Base-by-base conservation (phyloP, 2,888 invertebrate genomes). In the Pandemis heparana region DNA sequence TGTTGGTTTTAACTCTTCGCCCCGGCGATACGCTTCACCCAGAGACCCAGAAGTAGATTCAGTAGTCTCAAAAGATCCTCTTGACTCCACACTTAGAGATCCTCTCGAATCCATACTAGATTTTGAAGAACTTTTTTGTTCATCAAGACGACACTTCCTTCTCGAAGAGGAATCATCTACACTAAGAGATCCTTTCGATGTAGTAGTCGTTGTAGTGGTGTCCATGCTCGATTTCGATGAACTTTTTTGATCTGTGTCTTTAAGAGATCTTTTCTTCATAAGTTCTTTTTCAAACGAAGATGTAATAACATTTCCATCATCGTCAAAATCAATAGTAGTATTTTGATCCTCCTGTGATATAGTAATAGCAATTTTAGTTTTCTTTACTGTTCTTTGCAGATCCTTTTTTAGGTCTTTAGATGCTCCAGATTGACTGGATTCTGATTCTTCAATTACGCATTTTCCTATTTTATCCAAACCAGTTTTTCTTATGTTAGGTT, bases 41-140 rank as follows among this genome's bases (percentile, higher is more conserved):
- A 97, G 89, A 68, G 96, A 96, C 0, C 97, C 97, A 4, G 97
- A 97, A 78, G 96, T 97, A 38, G 97, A 97, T 87, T 97, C 97
- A 0, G 97, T 96, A 5, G 94, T 95, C 90, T 97, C 97, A 79
- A 96, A 95, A 0, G 97, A 97, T 63, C 96, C 96, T 77, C 96
- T 94, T 0, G 97, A 97, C 83, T 97, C 97, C 1, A 96, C 96
- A 80, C 96, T 96, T 8, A 96, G 86, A 0, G 96, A 96, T 38
- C 95, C 95, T 80, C 95, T 95, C 0, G 96, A 96, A 81, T 96
- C 96, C 78, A 96, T 95, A 80, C 96, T 96, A 4, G 96, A 96
- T 82, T 96, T 96, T 0, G 96, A 96, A 9, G 95, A 95, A 79
- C 95, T 95, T 77, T 95, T 95, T 79, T 95, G 95, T 69, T 95